Conservation (phyloP, 2,797 vertebrate species). For the Erithacus rubecula region DNA sequence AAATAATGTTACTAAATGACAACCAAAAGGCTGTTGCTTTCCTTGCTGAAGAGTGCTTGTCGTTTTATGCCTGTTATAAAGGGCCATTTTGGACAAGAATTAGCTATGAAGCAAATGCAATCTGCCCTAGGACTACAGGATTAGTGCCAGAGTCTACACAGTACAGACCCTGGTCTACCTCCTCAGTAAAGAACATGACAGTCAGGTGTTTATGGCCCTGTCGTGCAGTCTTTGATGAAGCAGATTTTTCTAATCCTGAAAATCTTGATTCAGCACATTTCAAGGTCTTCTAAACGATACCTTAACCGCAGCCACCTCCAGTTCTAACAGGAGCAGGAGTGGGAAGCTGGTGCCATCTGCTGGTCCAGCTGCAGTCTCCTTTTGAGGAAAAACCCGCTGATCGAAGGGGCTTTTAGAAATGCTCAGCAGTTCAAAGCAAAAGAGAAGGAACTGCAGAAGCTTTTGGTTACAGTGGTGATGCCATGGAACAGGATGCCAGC, state of each 20-base stretch:
- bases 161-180: not conserved
- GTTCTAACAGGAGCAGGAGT: not conserved
- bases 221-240: not conserved
- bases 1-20: not conserved
- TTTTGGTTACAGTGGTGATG: not conserved
- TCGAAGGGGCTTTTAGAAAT: not conserved
- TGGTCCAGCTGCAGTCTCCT: not conserved
- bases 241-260: not conserved
- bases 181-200: not conserved
- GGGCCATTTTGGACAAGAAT: not conserved
- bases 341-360: conserved; percentile 50
- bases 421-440: not conserved
- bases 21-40: not conserved
- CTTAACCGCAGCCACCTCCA: not conserved
- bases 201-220: not conserved
- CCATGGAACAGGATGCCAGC: not conserved
- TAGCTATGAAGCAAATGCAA: not conserved
- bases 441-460: not conserved
- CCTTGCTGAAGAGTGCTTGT: not conserved
- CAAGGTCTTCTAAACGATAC: not conserved
- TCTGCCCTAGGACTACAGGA: not conserved
- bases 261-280: conserved; percentile 4
- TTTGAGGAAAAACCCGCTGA: not conserved
- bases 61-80: not conserved
- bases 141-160: not conserved